Evolutionary conservation across 2,888 invertebrate genomes (phyloP).

Genomic region (Sturmia bella): DNA sequence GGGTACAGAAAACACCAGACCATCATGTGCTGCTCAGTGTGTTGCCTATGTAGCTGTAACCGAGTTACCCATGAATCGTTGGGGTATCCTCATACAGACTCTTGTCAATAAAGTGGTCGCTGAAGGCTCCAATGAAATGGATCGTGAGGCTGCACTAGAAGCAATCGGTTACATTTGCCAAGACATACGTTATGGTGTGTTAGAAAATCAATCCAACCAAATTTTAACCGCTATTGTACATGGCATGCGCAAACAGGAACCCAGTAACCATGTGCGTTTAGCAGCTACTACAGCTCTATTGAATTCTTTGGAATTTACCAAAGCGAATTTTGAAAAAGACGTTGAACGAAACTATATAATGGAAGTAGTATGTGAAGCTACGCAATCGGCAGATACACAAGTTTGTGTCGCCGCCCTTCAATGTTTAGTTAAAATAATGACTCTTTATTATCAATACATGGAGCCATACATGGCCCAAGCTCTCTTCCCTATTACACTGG

Average conservation of each 20-base stretch:
- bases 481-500: constrained; percentile 97
- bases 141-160: constrained; percentile 98
- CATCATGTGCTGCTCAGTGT: constrained; percentile 99
- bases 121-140: constrained; percentile 92
- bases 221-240: constrained; percentile 99
- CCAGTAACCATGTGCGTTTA: constrained; percentile 95
- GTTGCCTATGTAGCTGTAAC: constrained; percentile 99
- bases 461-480: constrained; percentile 99
- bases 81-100: constrained; percentile 94
- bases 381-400: constrained; percentile 94
- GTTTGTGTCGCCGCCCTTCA: constrained; percentile 98
- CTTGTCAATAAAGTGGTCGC: constrained; percentile 96
- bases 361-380: constrained; percentile 99
- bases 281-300: constrained; percentile 98
- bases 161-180: constrained; percentile 99
- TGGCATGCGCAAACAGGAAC: constrained; percentile 97
- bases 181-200: constrained; percentile 96
- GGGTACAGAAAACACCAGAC: constrained; percentile 97
- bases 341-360: constrained; percentile 99
- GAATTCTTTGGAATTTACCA: constrained; percentile 99
- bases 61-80: constrained; percentile 95
- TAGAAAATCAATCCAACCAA: constrained; percentile 95
- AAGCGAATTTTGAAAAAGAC: constrained; percentile 98
- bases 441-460: constrained; percentile 99
- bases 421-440: constrained; percentile 98